These are phyloP conservation scores for Drosophila rufa DNA, from an alignment of 1,140 invertebrate genomes.

Conservation along the genomic window DNA sequence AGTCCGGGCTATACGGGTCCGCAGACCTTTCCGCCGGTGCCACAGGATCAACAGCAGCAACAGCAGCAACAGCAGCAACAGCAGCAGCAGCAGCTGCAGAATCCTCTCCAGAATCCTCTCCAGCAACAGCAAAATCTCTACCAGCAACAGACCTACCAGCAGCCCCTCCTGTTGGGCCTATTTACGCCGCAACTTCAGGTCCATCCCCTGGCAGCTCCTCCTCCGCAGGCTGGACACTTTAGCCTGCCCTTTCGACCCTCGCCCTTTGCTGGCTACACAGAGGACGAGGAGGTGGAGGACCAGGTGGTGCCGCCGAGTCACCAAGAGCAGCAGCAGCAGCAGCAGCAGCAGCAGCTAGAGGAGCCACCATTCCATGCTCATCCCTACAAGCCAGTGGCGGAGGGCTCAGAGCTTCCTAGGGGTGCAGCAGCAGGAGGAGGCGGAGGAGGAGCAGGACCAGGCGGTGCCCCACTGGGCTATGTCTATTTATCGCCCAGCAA, in stretches of 20 bases:
- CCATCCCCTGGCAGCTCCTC: slow-evolving; percentile 2
- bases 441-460: background rate
- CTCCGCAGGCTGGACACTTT: slow-evolving; percentile 26
- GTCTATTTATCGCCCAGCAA: slow-evolving; percentile 47
- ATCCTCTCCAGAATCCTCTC: background rate
- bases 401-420: background rate
- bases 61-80: slow-evolving; percentile 1
- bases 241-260: slow-evolving; percentile 42
- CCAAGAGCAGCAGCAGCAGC: background rate
- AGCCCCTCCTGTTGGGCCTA: slow-evolving; percentile 21
- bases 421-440: background rate
- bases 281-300: slow-evolving; percentile 15
- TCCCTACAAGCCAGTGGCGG: slow-evolving; percentile 21
- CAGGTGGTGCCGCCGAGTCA: slow-evolving; percentile 1
- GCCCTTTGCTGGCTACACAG: slow-evolving; percentile 44
- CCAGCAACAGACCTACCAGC: slow-evolving; percentile 7
- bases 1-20: slow-evolving; percentile 53
- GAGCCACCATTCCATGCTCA: slow-evolving; percentile 19
- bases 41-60: slow-evolving; percentile 18
- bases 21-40: slow-evolving; percentile 32
- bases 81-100: background rate
- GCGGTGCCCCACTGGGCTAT: slow-evolving; percentile 3
- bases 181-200: slow-evolving; percentile 27
- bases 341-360: slow-evolving; percentile 4
- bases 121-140: background rate